phyloP scores from a whole-genome alignment of 2,888 invertebrate genomes.

The Drosophila basisetae region DNA sequence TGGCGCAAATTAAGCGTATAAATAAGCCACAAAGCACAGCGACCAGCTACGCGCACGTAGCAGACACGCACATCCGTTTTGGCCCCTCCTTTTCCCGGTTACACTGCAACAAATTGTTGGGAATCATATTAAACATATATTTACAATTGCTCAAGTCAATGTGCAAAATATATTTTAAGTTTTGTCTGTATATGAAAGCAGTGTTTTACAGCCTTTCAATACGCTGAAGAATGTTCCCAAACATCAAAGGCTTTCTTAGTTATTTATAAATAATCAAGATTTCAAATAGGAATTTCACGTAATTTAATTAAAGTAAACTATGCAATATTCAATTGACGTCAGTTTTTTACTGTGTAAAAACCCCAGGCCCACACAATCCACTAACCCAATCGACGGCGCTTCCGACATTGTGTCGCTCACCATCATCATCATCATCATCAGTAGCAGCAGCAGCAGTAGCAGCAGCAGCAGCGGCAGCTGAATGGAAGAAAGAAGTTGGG shows the following conservation, averaged over 20 bases:
- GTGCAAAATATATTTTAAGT: background rate
- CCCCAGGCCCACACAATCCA: slow-evolving; percentile 10
- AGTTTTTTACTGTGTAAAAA: background rate
- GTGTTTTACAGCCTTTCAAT: background rate
- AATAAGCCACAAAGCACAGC: slow-evolving; percentile 77
- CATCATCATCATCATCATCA: slow-evolving; percentile 13
- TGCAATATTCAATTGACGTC: background rate
- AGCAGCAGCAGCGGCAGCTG: background rate
- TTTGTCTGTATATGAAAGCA: background rate
- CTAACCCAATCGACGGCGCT: slow-evolving; percentile 46
- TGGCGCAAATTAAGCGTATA: slow-evolving; percentile 84
- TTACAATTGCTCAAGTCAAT: background rate
- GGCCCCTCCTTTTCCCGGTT: slow-evolving; percentile 11
- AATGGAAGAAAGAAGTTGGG: background rate
- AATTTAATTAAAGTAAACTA: background rate
- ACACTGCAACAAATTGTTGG: slow-evolving; percentile 8
- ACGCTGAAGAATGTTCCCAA: background rate
- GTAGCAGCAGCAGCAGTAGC: background rate
- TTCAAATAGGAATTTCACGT: background rate
- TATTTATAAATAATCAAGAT: background rate
- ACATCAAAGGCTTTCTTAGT: background rate
- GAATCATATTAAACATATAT: background rate
- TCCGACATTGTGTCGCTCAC: slow-evolving; percentile 38
- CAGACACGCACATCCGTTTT: slow-evolving; percentile 53
- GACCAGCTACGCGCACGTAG: slow-evolving; percentile 35